A percentile compares a stretch with the other conserved stretches of the same genome.
phyloP scores from a whole-genome alignment of 2,113 vertebrate genomes.

The Mungos mungo region DNA sequence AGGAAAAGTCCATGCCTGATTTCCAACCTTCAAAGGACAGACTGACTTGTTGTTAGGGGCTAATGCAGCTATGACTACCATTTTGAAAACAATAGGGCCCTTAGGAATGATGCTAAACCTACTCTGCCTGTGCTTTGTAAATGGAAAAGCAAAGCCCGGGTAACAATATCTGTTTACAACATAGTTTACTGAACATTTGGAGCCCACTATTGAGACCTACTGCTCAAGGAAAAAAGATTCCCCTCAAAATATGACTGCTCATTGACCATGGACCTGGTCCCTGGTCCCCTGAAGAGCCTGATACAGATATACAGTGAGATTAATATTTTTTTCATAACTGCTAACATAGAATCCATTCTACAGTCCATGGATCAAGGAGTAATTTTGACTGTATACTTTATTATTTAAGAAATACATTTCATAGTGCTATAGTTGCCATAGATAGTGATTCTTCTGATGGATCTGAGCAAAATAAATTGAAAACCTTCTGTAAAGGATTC shows the following conservation, averaged over 20 bases:
- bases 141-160: background rate
- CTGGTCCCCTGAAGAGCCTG: background rate
- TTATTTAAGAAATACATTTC: background rate
- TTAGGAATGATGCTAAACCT: background rate
- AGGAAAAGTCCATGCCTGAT: background rate
- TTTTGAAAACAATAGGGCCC: background rate
- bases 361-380: background rate
- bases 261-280: background rate
- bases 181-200: background rate
- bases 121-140: background rate
- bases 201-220: background rate
- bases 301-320: background rate
- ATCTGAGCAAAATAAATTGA: background rate
- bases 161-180: background rate
- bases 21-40: background rate
- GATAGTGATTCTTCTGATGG: background rate
- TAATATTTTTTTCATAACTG: background rate
- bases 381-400: background rate
- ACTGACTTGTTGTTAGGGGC: background rate
- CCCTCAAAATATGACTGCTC: background rate
- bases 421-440: background rate
- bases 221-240: background rate
- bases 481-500: background rate
- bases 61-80: background rate
- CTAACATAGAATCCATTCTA: background rate